These are phyloP conservation scores for Sparidentex hasta DNA, from an alignment of 2,797 vertebrate species.

Conservation along the genomic window DNA sequence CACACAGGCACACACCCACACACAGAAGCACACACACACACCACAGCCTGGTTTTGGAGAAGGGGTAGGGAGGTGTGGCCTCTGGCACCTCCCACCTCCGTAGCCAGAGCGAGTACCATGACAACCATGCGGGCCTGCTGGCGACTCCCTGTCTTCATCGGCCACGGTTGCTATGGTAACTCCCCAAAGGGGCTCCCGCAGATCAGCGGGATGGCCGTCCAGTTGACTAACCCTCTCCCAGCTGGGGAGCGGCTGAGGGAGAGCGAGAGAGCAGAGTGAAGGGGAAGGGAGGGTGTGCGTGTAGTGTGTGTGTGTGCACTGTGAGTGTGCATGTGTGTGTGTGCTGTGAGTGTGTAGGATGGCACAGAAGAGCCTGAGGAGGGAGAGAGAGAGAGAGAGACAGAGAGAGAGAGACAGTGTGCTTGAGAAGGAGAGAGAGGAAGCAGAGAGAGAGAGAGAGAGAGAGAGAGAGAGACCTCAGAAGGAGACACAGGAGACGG, in stretches of 20 bases:
- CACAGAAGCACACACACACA: slow-evolving; percentile 34
- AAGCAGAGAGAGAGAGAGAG: slow-evolving; percentile 45
- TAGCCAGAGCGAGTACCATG: slow-evolving; percentile 85
- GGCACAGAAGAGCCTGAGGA: slow-evolving; percentile 71
- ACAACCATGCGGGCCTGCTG: slow-evolving; percentile 87
- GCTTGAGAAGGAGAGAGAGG: neutral
- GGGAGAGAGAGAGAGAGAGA: slow-evolving; percentile 45
- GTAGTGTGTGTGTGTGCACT: neutral
- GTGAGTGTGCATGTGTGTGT: slow-evolving; percentile 36
- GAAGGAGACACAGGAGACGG: slow-evolving; percentile 70
- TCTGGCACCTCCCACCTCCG: slow-evolving; percentile 81
- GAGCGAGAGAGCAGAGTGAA: slow-evolving; percentile 63
- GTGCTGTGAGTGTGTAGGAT: slow-evolving; percentile 71
- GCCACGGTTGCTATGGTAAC: slow-evolving; percentile 88
- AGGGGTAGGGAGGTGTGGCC: slow-evolving; percentile 79
- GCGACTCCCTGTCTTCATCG: slow-evolving; percentile 88
- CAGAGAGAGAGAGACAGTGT: no score
- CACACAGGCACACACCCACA: slow-evolving; percentile 23
- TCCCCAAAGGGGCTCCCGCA: slow-evolving; percentile 85
- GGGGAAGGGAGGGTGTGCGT: slow-evolving; percentile 56
- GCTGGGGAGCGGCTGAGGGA: slow-evolving; percentile 82
- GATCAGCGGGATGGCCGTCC: slow-evolving; percentile 87
- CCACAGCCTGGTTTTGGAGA: slow-evolving; percentile 76
- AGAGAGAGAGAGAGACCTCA: slow-evolving; percentile 57
- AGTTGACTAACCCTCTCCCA: slow-evolving; percentile 88